These are phyloP conservation scores for Anastrepha obliqua DNA, from an alignment of 1,140 invertebrate species.

Conservation along the genomic window DNA sequence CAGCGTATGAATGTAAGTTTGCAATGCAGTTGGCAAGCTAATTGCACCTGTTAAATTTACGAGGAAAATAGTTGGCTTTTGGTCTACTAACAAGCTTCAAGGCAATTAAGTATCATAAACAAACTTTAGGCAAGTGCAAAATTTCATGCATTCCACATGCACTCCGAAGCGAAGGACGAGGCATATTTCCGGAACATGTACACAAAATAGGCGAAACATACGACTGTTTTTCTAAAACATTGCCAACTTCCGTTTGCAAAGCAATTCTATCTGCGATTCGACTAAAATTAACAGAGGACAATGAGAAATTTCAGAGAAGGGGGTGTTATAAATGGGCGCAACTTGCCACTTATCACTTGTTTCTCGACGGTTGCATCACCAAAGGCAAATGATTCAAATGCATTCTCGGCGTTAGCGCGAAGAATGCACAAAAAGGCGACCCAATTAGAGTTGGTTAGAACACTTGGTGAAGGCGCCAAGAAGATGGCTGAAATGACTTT, in stretches of 20 bases:
- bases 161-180: not conserved
- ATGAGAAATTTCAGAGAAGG: not conserved
- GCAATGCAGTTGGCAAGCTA: not conserved
- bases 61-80: not conserved
- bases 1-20: not conserved
- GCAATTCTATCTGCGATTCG: slow-evolving; percentile 25
- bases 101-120: slow-evolving; percentile 50
- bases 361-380: not conserved
- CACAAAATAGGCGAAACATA: not conserved
- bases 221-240: slow-evolving; percentile 38
- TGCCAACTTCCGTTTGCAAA: slow-evolving; percentile 53
- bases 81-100: slow-evolving; percentile 10
- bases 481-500: slow-evolving; percentile 19
- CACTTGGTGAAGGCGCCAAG: not conserved
- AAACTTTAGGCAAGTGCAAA: not conserved
- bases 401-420: not conserved
- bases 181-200: not conserved
- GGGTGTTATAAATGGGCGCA: slow-evolving; percentile 12
- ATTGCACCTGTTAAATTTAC: slow-evolving; percentile 41
- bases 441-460: slow-evolving; percentile 25
- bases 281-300: not conserved
- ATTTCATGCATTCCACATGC: not conserved
- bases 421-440: slow-evolving; percentile 33
- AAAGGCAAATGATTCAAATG: not conserved
- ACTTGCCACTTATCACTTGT: slow-evolving; percentile 14